Percentiles rank a stretch among this genome's conserved stretches.
Evolutionary conservation across 2,888 invertebrate species (phyloP).

Genomic region (Abscondita cerata): DNA sequence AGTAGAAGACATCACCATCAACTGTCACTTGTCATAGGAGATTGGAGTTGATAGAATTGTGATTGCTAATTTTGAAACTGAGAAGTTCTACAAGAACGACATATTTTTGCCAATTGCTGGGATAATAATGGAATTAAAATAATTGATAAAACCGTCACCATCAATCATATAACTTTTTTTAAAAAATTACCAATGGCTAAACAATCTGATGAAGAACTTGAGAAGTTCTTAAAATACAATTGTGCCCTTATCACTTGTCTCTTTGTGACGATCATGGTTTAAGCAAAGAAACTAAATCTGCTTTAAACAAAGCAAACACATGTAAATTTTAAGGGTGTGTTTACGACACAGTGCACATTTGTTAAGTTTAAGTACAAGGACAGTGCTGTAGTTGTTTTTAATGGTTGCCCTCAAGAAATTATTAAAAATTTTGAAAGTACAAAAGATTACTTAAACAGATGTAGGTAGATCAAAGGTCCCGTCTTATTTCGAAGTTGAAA

Average conservation of each 20-base stretch:
- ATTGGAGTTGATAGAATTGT: constrained; percentile 14
- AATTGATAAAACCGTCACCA: constrained; percentile 13
- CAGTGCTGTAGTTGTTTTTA: constrained; percentile 8
- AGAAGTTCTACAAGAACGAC: neutral
- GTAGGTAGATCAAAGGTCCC: constrained; percentile 2
- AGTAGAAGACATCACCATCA: constrained; percentile 12
- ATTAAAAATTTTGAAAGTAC: neutral
- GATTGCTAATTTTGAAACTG: neutral
- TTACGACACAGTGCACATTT: constrained; percentile 6
- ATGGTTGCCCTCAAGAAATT: constrained; percentile 1
- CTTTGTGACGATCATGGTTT: constrained; percentile 8
- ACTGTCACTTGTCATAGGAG: constrained; percentile 8
- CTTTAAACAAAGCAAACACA: constrained; percentile 9
- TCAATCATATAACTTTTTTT: constrained; percentile 14
- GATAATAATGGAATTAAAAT: constrained; percentile 9
- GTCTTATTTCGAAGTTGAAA: constrained; percentile 15
- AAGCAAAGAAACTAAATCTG: constrained; percentile 6
- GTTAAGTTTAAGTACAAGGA: constrained; percentile 9
- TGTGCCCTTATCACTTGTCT: constrained; percentile 2
- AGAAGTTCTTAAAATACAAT: constrained; percentile 7
- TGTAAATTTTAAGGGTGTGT: constrained; percentile 12
- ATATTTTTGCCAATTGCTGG: constrained; percentile 5
- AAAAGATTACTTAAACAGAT: too few relatives aligned
- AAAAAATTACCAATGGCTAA: constrained; percentile 6
- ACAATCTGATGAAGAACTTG: neutral